A percentile compares a stretch with the other conserved stretches of the same genome.
These are phyloP conservation scores for Onychomys torridus DNA, from an alignment of 2,797 vertebrate genomes.

Conservation along the genomic window DNA sequence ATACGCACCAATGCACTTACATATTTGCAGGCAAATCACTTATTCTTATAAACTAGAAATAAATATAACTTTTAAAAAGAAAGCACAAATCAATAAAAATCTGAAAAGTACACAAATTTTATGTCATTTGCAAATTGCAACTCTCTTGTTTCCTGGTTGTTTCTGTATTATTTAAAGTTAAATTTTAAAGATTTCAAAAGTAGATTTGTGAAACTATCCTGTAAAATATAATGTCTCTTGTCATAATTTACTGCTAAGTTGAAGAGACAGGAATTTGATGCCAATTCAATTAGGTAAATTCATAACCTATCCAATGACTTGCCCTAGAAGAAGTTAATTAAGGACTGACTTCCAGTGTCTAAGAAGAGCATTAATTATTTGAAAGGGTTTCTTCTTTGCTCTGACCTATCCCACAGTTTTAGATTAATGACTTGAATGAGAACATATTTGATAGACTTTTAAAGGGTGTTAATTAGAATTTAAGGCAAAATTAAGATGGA, in stretches of 20 bases:
- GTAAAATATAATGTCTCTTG: background rate
- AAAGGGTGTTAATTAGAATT: slow-evolving; percentile 35
- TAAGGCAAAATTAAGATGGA: slow-evolving; percentile 23
- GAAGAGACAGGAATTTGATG: slow-evolving; percentile 45
- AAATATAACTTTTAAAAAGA: background rate
- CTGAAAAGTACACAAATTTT: background rate
- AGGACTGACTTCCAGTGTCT: background rate
- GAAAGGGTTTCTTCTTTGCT: background rate
- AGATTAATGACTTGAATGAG: slow-evolving; percentile 24
- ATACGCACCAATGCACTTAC: background rate
- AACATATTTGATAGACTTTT: slow-evolving; percentile 2
- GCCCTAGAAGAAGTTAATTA: slow-evolving; percentile 45
- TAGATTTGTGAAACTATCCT: background rate
- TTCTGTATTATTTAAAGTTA: background rate
- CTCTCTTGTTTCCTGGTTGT: background rate
- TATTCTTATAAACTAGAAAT: background rate
- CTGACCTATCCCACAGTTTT: background rate
- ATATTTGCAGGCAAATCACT: background rate
- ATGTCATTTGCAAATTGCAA: background rate
- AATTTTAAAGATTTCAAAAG: background rate
- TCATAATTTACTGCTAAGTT: slow-evolving; percentile 3
- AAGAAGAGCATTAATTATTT: slow-evolving; percentile 22
- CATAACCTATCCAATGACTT: background rate
- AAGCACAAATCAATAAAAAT: background rate
- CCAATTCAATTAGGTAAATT: slow-evolving; percentile 41